Base-by-base conservation (phyloP, 1,140 invertebrate species). In the Drosophila lacteicornis region DNA sequence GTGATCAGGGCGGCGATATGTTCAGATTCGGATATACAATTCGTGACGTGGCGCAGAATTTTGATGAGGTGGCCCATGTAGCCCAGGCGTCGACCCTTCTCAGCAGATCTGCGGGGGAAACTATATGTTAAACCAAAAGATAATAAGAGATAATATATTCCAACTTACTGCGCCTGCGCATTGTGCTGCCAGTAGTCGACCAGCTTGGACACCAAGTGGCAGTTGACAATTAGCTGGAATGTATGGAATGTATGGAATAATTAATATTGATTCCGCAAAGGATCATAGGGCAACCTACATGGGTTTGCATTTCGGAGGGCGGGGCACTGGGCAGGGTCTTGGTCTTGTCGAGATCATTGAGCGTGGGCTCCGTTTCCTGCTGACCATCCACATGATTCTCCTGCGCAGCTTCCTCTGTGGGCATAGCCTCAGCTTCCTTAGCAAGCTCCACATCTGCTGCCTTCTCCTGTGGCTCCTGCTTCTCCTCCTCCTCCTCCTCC, bases 1-100 rank as follows among this genome's bases (percentile, higher is more conserved):
- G 83, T 57, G 51, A 93, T 91, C 75, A 93, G 79, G 70, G 91
- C 81, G 77, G 85, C 87, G 81, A 93, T 88, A 92, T 92, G 82
- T 81, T 92, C 82, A 62, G 91, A 93, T 77, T 86, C 88, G 70
- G 80, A 82, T 84, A 92, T 87, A 82, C 78, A 91, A 61, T 75
- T 82, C 50, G 84, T 82, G 58, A 93, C 82, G 79, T 91, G 77
- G 56, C 80, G 79, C 7, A 93, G 69, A 46, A 97, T 96, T 91
- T 95, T 95, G 59, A 96, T 96, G 73, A 97, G 91, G 93, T 97
- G 96, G 51, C 96, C 96, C 95, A 96, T 96, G 80, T 96, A 96
- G 43, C 96, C 96, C 84, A 94, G 93, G 25, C 95, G 92, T 67
- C 94, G 93, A 70, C 93, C 91, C 93, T 93, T 85, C 67, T 91